Conservation (phyloP, 2,888 invertebrate genomes). For the Griposia aprilina region DNA sequence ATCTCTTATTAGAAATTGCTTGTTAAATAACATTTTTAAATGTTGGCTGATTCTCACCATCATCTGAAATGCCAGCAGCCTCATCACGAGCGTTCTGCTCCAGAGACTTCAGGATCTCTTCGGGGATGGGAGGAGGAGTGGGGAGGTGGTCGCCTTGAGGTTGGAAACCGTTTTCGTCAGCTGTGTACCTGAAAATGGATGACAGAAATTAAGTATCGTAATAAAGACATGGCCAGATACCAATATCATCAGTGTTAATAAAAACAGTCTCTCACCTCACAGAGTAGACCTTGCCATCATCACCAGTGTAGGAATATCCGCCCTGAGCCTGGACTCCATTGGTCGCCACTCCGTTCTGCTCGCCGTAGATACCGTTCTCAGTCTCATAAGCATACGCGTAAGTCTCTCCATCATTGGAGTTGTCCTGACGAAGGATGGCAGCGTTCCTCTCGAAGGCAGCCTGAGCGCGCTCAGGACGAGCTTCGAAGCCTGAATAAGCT, state of each 20-base stretch:
- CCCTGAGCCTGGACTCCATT: conserved; percentile 87
- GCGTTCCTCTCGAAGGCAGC: conserved; percentile 84
- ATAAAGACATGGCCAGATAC: no score
- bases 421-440: conserved; percentile 83
- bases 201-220: no score
- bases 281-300: conserved; percentile 85
- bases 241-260: no score
- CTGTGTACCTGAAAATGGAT: conserved; percentile 79
- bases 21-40: neutral
- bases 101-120: conserved; percentile 83
- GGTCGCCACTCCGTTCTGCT: conserved; percentile 84
- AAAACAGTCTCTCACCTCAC: conserved; percentile 75
- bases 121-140: conserved; percentile 85
- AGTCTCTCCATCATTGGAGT: conserved; percentile 82
- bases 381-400: conserved; percentile 86
- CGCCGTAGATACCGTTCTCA: conserved; percentile 85
- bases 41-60: conserved; percentile 73
- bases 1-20: neutral
- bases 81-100: conserved; percentile 87
- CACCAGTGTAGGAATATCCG: conserved; percentile 85
- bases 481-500: conserved; percentile 60
- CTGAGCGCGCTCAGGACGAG: conserved; percentile 80
- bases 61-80: conserved; percentile 86
- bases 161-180: conserved; percentile 86
- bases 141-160: conserved; percentile 86